Evolutionary conservation across 2,113 vertebrate genomes (phyloP), one percentile per base, ranked within the genome.

Genomic region (Xyliphius kryptos): DNA sequence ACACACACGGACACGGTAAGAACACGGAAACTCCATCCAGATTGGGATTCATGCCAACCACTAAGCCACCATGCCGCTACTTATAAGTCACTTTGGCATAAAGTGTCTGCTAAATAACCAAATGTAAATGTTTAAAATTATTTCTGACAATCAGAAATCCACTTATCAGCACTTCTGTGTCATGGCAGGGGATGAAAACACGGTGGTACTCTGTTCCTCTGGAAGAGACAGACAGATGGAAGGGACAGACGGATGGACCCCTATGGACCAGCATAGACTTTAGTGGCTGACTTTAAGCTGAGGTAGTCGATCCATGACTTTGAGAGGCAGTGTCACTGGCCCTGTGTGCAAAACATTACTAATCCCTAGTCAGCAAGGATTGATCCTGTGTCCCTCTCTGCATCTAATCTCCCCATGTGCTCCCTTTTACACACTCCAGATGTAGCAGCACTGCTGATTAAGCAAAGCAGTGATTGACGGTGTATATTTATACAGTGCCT

Each of bases 291-390:
- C 19, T 48, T 67, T 56, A 47, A 63, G 59, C 64, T 67, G 59
- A 53, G 26, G 54, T 53, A 50, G 56, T 77, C 63, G 55, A 68
- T 79, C 72, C 60, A 64, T 80, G 78, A 76, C 79, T 80, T 82
- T 81, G 80, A 73, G 56, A 66, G 22, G 72, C 61, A 66, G 76
- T 71, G 77, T 68, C 77, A 70, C 54, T 64, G 64, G 51, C 58
- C 65, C 60, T 43, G 61, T 57, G 48, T 64, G 49, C 65, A 57
- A 46, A 73, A 62, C 70, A 57, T 73, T 61, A 69, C 75, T 79
- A 75, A 79, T 81, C 76, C 68, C 76, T 59, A 78, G 79, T 82
- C 80, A 86, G 82, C 74, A 69, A 62, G 73, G 77, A 81, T 81
- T 77, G 80, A 83, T 73, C 66, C 57, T 46, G 41, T 61, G 55